phyloP scores from a whole-genome alignment of 2,113 vertebrate species.

The Pteruthius melanotis region DNA sequence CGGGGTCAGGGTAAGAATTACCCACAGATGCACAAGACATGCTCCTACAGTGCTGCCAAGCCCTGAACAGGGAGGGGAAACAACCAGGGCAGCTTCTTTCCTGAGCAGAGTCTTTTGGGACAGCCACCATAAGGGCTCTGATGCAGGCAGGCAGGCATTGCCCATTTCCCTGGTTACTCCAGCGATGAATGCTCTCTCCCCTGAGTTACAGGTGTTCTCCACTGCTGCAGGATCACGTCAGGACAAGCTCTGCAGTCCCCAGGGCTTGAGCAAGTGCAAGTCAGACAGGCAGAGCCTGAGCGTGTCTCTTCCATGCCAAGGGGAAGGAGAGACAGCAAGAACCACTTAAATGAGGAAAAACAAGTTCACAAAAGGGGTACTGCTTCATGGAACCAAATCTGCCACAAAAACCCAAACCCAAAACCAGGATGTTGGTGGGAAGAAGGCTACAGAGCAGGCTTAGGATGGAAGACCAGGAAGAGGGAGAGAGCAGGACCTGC shows the following conservation, averaged over 20 bases:
- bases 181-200: not conserved
- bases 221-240: not conserved
- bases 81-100: not conserved
- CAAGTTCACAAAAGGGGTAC: not conserved
- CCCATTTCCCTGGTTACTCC: not conserved
- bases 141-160: not conserved
- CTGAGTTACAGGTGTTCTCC: not conserved
- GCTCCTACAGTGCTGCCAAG: not conserved
- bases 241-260: not conserved
- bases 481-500: not conserved
- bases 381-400: not conserved
- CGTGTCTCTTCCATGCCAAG: not conserved
- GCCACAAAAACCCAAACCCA: not conserved
- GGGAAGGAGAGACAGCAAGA: not conserved
- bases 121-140: not conserved
- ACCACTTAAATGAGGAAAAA: not conserved
- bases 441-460: not conserved
- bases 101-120: not conserved
- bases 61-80: not conserved
- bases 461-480: not conserved
- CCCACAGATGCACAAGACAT: not conserved
- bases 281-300: not conserved
- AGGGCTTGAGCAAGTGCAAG: not conserved
- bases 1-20: not conserved
- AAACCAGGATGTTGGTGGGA: not conserved